Conservation (phyloP, 1,140 invertebrate genomes). For the Trichoplusia ni region DNA sequence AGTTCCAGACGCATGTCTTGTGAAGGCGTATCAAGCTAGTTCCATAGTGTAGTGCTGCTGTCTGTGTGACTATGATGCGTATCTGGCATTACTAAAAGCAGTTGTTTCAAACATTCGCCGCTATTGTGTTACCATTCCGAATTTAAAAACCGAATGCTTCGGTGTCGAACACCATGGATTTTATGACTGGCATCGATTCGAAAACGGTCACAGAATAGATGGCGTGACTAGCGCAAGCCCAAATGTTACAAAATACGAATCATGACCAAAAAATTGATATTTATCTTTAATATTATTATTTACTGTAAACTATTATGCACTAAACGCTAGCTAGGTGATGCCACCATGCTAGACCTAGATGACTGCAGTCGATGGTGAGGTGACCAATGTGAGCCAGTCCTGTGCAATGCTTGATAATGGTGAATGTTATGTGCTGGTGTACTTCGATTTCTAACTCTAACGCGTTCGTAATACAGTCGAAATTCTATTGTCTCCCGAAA, state of each 20-base stretch:
- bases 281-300: constrained; percentile 29
- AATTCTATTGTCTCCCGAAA: constrained; percentile 4
- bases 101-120: constrained; percentile 52
- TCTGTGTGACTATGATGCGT: constrained; percentile 61
- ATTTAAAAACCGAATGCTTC: constrained; percentile 29
- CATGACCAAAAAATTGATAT: constrained; percentile 28
- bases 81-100: constrained; percentile 72
- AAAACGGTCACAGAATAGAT: constrained; percentile 56
- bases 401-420: constrained; percentile 75
- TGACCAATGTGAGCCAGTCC: constrained; percentile 70
- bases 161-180: neutral
- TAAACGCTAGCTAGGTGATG: constrained; percentile 71
- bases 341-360: constrained; percentile 75
- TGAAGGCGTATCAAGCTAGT: constrained; percentile 65
- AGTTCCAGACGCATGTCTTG: constrained; percentile 47
- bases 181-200: constrained; percentile 36
- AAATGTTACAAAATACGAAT: constrained; percentile 42
- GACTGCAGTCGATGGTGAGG: constrained; percentile 68
- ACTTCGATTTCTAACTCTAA: constrained; percentile 33
- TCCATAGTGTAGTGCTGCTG: constrained; percentile 63
- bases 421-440: constrained; percentile 69
- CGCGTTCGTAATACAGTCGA: constrained; percentile 6
- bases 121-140: constrained; percentile 70
- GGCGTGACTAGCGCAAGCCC: constrained; percentile 52
- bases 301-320: constrained; percentile 59